Base-by-base conservation (phyloP, 2,797 vertebrate species). In the Oreortyx pictus region DNA sequence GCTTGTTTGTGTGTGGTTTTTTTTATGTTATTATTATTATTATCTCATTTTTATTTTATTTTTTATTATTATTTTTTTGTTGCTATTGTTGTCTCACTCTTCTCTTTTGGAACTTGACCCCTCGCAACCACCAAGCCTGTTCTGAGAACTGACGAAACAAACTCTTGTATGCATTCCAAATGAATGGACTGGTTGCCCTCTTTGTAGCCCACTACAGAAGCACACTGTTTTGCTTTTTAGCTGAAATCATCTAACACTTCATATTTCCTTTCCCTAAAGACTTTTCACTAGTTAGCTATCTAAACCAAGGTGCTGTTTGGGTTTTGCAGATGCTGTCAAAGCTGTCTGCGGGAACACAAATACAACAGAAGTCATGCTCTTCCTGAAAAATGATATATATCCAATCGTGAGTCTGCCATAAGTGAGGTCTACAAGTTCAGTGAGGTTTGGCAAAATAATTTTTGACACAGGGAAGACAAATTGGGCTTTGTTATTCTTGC, bases 291-390 rank as follows among this genome's bases (percentile, higher is more conserved):
- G 37, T 56, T 79, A 78, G 31, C 35, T 27, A 62, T 14, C 25
- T 84, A 84, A 93, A 94, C 43, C 9, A 29, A 87, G 31, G 67
- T 37, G 74, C 33, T 70, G 9, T 54, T 73, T 72, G 70, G 33
- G 33, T 86, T 86, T 87, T 88, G 62, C 23, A 83, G 77, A 75
- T 56, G 64, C 61, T 81, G 73, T 62, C 76, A 93, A 77, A 88
- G 41, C 57, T 82, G 57, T 77, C 87, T 81, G 29, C 57, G 70
- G 52, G 19, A 56, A 85, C 23, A 27, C 37, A 91, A 86, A 89
- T 14, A 75, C 39, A 50, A 23, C 39, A 61, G 44, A 22, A 84
- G 43, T 22, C 71, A 22, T 8, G 6, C 19, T 43, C 52, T 46
- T 57, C 31, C 47, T 77, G 29, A 86, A 64, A 44, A 82, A 67